phyloP scores from a whole-genome alignment of 2,888 invertebrate genomes.

The Elysia crispata region DNA sequence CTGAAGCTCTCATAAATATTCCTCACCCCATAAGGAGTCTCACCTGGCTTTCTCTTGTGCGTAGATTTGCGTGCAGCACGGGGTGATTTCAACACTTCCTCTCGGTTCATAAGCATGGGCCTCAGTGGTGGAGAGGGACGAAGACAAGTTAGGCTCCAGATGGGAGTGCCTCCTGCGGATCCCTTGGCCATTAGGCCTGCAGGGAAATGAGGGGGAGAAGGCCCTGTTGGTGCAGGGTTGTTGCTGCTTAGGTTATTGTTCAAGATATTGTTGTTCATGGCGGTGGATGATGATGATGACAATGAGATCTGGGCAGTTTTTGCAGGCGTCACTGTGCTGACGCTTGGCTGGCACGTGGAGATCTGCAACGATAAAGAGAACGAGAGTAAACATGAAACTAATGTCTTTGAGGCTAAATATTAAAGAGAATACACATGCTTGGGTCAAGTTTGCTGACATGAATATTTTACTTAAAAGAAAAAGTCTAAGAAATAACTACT shows the following conservation, averaged over 20 bases:
- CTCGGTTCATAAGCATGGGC: conserved; percentile 81
- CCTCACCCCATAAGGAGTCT: background rate
- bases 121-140: conserved; percentile 92
- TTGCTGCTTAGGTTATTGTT: background rate
- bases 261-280: background rate
- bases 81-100: conserved; percentile 72
- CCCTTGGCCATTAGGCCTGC: conserved; percentile 83
- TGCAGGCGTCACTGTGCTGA: conserved; percentile 69
- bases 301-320: conserved; percentile 71
- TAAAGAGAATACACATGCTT: too few relatives aligned
- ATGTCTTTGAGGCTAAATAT: too few relatives aligned
- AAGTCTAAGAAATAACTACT: too few relatives aligned
- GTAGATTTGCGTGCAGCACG: conserved; percentile 65
- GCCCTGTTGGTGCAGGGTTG: conserved; percentile 81
- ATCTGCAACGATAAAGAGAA: conserved; percentile 58
- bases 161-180: conserved; percentile 18
- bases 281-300: conserved; percentile 49
- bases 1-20: too few relatives aligned
- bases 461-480: too few relatives aligned
- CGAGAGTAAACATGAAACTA: too few relatives aligned
- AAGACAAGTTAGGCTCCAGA: conserved; percentile 85
- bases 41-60: conserved; percentile 68
- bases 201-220: conserved; percentile 93
- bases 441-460: too few relatives aligned
- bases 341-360: conserved; percentile 71